These are phyloP conservation scores for Drosophila parthenogenetica DNA, from an alignment of 2,888 invertebrate species.

Conservation along the genomic window DNA sequence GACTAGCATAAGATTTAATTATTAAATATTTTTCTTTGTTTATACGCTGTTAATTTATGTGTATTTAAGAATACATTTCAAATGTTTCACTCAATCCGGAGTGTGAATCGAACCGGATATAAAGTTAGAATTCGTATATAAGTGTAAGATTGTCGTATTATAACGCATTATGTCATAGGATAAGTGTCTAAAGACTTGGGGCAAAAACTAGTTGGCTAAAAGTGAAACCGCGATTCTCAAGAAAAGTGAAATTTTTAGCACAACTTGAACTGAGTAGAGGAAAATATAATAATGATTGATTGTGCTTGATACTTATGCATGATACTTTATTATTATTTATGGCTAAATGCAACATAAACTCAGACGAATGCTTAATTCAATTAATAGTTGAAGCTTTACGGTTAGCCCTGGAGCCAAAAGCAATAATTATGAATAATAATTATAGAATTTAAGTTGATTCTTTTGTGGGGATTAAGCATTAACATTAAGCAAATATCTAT, in stretches of 20 bases:
- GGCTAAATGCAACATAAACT: constrained; percentile 71
- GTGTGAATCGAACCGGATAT: constrained; percentile 62
- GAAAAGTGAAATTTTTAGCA: constrained; percentile 64
- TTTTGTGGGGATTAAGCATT: constrained; percentile 29
- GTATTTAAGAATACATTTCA: constrained; percentile 45
- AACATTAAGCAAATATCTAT: constrained; percentile 9
- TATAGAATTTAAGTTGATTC: constrained; percentile 19
- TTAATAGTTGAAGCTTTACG: constrained; percentile 53
- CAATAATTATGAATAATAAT: constrained; percentile 39
- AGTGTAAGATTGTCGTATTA: constrained; percentile 5
- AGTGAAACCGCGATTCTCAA: constrained; percentile 65
- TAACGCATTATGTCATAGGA: constrained; percentile 63
- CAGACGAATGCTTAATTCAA: constrained; percentile 59
- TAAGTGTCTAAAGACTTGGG: constrained; percentile 12
- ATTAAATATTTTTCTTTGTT: constrained; percentile 51
- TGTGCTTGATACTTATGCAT: constrained; percentile 39
- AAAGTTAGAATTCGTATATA: constrained; percentile 28
- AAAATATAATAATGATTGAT: constrained; percentile 76
- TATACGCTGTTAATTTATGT: constrained; percentile 47
- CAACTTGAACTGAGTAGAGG: constrained; percentile 15
- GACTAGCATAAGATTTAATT: constrained; percentile 62
- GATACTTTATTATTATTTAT: constrained; percentile 36
- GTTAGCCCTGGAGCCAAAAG: constrained; percentile 41
- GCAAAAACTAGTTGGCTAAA: constrained; percentile 54
- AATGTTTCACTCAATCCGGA: not conserved